phyloP scores from a whole-genome alignment of 2,888 invertebrate genomes.

The Eremobia ochroleuca region DNA sequence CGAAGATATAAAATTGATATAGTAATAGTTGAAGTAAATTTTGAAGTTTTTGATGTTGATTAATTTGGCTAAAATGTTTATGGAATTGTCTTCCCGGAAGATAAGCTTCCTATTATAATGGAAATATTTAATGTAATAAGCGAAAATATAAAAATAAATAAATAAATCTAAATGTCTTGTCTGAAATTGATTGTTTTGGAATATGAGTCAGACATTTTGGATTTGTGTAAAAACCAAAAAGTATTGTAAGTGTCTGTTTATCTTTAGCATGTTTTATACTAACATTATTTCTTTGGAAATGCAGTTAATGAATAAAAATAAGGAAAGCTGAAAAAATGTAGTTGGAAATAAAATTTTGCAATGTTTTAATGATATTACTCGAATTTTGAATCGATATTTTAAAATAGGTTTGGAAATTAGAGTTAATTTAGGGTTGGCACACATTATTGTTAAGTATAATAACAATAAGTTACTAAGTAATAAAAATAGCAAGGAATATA shows the following conservation, averaged over 20 bases:
- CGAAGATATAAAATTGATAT: conserved; percentile 37
- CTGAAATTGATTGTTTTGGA: conserved; percentile 50
- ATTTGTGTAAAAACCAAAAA: conserved; percentile 68
- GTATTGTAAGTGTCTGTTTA: conserved; percentile 65
- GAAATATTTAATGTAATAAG: conserved; percentile 59
- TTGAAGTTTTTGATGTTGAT: conserved; percentile 56
- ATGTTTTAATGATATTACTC: conserved; percentile 74
- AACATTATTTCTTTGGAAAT: conserved; percentile 57
- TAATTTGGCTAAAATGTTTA: conserved; percentile 59
- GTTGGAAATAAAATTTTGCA: conserved; percentile 53
- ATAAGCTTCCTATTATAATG: conserved; percentile 63
- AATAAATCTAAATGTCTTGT: conserved; percentile 55
- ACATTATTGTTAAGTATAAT: conserved; percentile 55
- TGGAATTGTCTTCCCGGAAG: conserved; percentile 70
- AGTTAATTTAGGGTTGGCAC: conserved; percentile 60
- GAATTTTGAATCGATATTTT: conserved; percentile 76
- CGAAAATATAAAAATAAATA: conserved; percentile 52
- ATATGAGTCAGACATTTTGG: conserved; percentile 56
- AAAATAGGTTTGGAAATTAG: conserved; percentile 69
- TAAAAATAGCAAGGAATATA: conserved; percentile 10
- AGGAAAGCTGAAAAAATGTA: conserved; percentile 26
- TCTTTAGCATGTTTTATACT: conserved; percentile 69
- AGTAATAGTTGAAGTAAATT: conserved; percentile 49
- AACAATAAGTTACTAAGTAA: conserved; percentile 37
- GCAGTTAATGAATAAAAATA: conserved; percentile 53